Conservation (phyloP, 2,888 invertebrate genomes). For the Ormyrus thymus region DNA sequence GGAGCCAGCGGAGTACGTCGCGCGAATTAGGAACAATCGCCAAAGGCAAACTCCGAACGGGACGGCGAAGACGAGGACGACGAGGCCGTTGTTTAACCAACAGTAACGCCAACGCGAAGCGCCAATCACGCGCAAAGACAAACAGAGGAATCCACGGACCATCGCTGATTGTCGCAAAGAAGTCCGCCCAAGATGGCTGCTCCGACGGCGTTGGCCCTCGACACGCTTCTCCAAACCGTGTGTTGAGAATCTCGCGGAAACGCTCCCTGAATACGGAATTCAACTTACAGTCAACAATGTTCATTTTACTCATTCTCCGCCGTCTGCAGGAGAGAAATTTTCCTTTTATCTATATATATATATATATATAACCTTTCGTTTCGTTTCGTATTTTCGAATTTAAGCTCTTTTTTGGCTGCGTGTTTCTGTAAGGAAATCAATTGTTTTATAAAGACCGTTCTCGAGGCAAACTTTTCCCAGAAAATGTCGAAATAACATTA, state of each 20-base stretch:
- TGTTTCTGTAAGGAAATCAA: too few relatives aligned
- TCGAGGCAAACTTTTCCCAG: too few relatives aligned
- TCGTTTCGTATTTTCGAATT: too few relatives aligned
- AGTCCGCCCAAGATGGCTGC: constrained; percentile 55
- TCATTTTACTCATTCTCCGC: not conserved
- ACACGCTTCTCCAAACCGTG: not conserved
- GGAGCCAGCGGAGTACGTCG: not conserved
- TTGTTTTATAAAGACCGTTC: too few relatives aligned
- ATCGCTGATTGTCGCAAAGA: constrained; percentile 70
- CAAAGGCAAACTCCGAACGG: constrained; percentile 56
- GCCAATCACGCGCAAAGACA: constrained; percentile 74
- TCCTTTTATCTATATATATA: not conserved
- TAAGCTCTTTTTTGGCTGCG: too few relatives aligned
- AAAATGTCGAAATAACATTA: too few relatives aligned
- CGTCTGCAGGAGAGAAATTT: not conserved
- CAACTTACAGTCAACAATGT: not conserved
- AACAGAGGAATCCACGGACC: constrained; percentile 69
- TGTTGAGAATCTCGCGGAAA: constrained; percentile 47
- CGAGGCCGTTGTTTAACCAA: constrained; percentile 58
- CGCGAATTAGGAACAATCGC: constrained; percentile 53
- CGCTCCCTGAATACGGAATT: constrained; percentile 71
- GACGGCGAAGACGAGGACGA: constrained; percentile 48
- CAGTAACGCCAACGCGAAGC: constrained; percentile 68
- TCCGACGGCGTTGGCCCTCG: too few relatives aligned
- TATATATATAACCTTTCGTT: too few relatives aligned